phyloP scores from a whole-genome alignment of 2,888 invertebrate genomes.

The Cantharis rustica region DNA sequence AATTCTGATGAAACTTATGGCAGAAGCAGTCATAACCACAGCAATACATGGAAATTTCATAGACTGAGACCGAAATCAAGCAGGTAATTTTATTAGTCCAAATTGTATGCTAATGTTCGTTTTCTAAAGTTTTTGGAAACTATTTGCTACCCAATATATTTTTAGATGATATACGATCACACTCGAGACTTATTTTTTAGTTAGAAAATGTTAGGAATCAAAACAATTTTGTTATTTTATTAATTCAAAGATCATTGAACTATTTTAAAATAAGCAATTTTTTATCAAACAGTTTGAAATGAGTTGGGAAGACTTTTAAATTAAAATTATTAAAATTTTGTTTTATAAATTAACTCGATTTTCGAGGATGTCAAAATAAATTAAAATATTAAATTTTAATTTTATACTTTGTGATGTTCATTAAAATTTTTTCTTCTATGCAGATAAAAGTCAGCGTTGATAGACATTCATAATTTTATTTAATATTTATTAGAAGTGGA shows the following conservation, averaged over 20 bases:
- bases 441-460: not conserved
- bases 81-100: constrained; percentile 43
- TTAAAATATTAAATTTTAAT: not conserved
- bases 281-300: not conserved
- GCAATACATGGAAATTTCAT: constrained; percentile 55
- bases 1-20: constrained; percentile 46
- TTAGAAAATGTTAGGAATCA: not conserved
- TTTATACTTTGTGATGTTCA: not conserved
- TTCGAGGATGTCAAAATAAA: not conserved
- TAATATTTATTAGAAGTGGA: not conserved
- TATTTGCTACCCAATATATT: not conserved
- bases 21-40: constrained; percentile 48
- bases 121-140: not conserved
- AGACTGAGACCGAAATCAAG: constrained; percentile 51
- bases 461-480: not conserved
- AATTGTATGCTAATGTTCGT: not conserved
- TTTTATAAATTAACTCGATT: not conserved
- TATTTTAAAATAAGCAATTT: not conserved
- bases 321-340: not conserved
- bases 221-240: not conserved
- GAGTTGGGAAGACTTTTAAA: not conserved
- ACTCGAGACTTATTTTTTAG: not conserved
- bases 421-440: not conserved
- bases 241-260: not conserved
- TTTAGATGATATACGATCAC: not conserved